phyloP scores from a whole-genome alignment of 1,140 invertebrate genomes.

The Tribolium castaneum region DNA sequence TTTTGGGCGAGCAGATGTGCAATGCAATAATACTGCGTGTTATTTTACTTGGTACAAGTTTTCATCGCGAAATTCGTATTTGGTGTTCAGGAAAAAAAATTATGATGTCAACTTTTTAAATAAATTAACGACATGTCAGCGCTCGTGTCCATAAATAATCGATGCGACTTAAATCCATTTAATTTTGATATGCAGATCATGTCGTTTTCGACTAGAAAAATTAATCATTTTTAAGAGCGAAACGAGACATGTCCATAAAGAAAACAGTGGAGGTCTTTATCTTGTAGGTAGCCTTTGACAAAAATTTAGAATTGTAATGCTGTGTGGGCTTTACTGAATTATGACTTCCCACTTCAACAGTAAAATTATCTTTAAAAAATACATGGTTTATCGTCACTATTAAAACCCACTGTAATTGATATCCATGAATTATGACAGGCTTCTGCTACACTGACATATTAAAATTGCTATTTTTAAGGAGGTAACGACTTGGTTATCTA shows the following conservation, averaged over 20 bases:
- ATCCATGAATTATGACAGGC: neutral
- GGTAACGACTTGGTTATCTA: no score
- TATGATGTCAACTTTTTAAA: neutral
- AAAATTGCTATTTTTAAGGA: neutral
- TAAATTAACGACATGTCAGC: constrained; percentile 3
- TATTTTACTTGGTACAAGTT: neutral
- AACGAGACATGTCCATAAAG: constrained; percentile 17
- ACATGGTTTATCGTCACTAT: constrained; percentile 16
- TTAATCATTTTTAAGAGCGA: constrained; percentile 19
- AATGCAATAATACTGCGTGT: constrained; percentile 7
- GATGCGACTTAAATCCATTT: neutral
- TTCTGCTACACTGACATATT: neutral
- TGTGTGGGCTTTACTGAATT: constrained; percentile 9
- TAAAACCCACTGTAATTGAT: constrained; percentile 11
- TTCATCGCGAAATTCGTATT: neutral
- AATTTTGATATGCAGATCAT: constrained; percentile 5
- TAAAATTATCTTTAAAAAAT: constrained; percentile 6
- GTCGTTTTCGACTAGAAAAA: neutral
- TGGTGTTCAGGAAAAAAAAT: neutral
- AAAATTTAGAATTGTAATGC: constrained; percentile 26
- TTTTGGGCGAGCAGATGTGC: neutral
- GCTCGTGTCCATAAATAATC: constrained; percentile 7
- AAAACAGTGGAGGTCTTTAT: constrained; percentile 26
- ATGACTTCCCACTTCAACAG: constrained; percentile 15
- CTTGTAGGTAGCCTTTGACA: constrained; percentile 26